A percentile compares a stretch with the other conserved stretches of the same genome.
These are phyloP conservation scores for Perccottus glenii DNA, from an alignment of 2,113 vertebrate genomes.

Conservation along the genomic window DNA sequence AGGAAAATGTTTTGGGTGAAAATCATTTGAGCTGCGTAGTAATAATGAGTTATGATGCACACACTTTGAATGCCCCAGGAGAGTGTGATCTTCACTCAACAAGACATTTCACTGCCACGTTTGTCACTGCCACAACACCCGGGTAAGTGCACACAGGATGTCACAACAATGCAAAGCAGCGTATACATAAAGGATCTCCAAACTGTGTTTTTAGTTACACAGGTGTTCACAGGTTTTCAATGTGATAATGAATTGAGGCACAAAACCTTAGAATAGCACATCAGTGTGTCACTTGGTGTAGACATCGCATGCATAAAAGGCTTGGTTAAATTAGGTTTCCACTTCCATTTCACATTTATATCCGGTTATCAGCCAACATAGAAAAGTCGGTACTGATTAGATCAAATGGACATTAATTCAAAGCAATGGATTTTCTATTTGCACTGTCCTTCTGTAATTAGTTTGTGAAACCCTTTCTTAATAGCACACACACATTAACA, in stretches of 20 bases:
- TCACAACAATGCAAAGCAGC: conserved; percentile 40
- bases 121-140: conserved; percentile 30
- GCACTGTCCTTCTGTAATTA: conserved; percentile 61
- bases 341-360: conserved; percentile 21
- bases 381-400: conserved; percentile 45
- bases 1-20: conserved; percentile 1
- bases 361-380: neutral
- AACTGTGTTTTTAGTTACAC: conserved; percentile 45
- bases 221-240: conserved; percentile 66
- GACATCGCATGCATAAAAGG: conserved; percentile 5
- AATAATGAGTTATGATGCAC: conserved; percentile 17
- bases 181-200: conserved; percentile 23
- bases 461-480: conserved; percentile 68
- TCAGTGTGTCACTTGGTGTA: conserved; percentile 6
- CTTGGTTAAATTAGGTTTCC: neutral
- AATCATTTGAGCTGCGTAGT: conserved; percentile 11
- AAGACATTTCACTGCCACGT: conserved; percentile 30
- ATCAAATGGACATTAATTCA: conserved; percentile 62
- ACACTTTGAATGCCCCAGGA: conserved; percentile 1
- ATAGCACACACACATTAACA: conserved; percentile 21
- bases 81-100: conserved; percentile 36
- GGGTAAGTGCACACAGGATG: conserved; percentile 16
- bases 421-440: conserved; percentile 66
- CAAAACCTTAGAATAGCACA: conserved; percentile 48
- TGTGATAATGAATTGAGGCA: conserved; percentile 64